Base-by-base conservation (phyloP, 2,113 vertebrate species). In the Camelus dromedarius region DNA sequence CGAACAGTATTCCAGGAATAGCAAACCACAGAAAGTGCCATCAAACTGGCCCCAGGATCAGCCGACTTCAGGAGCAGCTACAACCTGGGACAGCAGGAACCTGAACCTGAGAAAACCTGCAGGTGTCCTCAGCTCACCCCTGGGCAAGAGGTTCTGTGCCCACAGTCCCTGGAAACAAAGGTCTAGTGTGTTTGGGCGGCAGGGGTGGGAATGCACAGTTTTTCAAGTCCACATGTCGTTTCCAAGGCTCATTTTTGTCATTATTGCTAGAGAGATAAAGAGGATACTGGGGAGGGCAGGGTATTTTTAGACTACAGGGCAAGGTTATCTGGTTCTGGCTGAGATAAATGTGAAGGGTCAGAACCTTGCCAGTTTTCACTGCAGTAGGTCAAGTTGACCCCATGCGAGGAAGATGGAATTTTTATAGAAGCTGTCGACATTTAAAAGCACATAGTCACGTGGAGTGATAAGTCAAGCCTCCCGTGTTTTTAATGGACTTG, bases 301-400 rank as follows among this genome's bases (percentile, higher is more conserved):
- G 48, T 85, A 79, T n/a, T 96, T 95, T 97, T 88, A 96, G 66
- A 73, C 84, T 30, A 24, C 8, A 1, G 84, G 92, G 89, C 93
- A 89, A 95, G 96, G 95, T 97, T 95, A 92, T 96, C 96, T 80
- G 92, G 81, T 50, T 95, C 87, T 56, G 73, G 79, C 76, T 97
- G 95, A 98, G 97, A 98, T 85, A 96, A 98, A 97, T 92, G 82
- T 42, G 35, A 89, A 96, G 94, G 89, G 89, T 87, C 86, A 97
- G 80, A 80, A 56, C 92, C 67, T 96, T 79, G 86, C 89, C 92
- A 54, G 35, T 84, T 83, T 52, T 86, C 77, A 20, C 0, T 0
- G 50, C 73, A 97, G 91, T 87, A 83, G 75, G 73, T 85, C 94
- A 89, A 93, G 87, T 35, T 90, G 86, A 76, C 76, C 0, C 6